Conservation (phyloP, 2,888 invertebrate genomes). For the Dryomyza anilis region DNA sequence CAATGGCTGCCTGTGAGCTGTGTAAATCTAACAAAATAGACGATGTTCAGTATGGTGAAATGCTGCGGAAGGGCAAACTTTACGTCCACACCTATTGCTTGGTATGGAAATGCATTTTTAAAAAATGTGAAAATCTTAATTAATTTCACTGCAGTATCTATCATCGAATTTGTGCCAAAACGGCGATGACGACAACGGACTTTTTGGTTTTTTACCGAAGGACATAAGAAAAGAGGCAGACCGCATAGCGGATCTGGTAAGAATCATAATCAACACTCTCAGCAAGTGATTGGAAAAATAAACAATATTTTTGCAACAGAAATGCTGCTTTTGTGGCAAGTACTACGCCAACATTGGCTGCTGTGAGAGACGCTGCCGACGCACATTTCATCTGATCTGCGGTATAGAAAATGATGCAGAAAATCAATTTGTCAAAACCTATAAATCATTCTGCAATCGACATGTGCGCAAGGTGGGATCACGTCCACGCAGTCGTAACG, state of each 20-base stretch:
- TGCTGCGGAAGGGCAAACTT: constrained; percentile 59
- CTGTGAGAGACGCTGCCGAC: constrained; percentile 67
- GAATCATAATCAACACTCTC: constrained; percentile 38
- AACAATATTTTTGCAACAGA: constrained; percentile 60
- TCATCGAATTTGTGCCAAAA: constrained; percentile 74
- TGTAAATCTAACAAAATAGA: constrained; percentile 34
- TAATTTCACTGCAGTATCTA: constrained; percentile 65
- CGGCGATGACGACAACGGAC: constrained; percentile 71
- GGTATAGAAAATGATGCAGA: constrained; percentile 69
- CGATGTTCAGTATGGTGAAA: constrained; percentile 36
- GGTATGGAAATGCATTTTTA: constrained; percentile 62
- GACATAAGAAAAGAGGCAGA: constrained; percentile 73
- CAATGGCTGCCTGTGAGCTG: constrained; percentile 34
- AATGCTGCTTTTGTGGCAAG: constrained; percentile 71
- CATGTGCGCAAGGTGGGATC: constrained; percentile 33
- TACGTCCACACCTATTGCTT: constrained; percentile 77
- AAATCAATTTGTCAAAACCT: constrained; percentile 70
- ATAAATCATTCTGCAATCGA: constrained; percentile 59
- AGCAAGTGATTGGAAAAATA: not conserved
- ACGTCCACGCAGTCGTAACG: constrained; percentile 25
- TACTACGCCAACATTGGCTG: constrained; percentile 77
- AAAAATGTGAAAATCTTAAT: no score
- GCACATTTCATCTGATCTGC: constrained; percentile 77
- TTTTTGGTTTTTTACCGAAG: constrained; percentile 72
- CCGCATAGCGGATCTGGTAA: constrained; percentile 71